These are phyloP conservation scores for Muntiacus reevesi DNA, from an alignment of 2,113 vertebrate species.

Conservation along the genomic window DNA sequence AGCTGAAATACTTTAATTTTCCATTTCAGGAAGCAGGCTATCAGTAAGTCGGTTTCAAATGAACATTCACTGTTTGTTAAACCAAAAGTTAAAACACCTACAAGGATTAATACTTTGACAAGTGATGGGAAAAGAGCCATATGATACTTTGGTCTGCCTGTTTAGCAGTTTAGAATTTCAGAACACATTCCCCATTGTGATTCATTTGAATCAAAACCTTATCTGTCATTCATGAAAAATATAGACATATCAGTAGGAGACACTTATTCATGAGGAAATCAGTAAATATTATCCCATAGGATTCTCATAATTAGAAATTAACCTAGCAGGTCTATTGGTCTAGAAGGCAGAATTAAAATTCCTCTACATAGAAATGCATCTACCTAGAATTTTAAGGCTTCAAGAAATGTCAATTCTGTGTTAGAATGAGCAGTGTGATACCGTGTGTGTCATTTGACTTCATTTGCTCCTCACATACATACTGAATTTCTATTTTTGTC, in stretches of 20 bases:
- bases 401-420: background rate
- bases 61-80: slow-evolving; percentile 5
- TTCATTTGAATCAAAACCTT: background rate
- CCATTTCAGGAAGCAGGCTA: slow-evolving; percentile 7
- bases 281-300: background rate
- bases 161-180: slow-evolving; percentile 6
- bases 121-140: background rate
- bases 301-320: background rate
- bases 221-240: background rate
- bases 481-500: background rate
- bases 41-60: background rate
- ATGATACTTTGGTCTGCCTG: background rate
- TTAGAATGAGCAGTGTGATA: background rate
- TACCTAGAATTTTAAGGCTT: background rate
- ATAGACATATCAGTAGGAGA: background rate
- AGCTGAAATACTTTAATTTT: background rate
- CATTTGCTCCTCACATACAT: background rate
- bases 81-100: slow-evolving; percentile 12
- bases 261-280: background rate
- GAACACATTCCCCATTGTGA: background rate
- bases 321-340: background rate
- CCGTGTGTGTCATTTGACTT: background rate
- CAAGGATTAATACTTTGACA: background rate
- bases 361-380: background rate
- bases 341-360: background rate